Evolutionary conservation across 2,113 vertebrate genomes (phyloP).

Genomic region (Copsychus sechellarum): DNA sequence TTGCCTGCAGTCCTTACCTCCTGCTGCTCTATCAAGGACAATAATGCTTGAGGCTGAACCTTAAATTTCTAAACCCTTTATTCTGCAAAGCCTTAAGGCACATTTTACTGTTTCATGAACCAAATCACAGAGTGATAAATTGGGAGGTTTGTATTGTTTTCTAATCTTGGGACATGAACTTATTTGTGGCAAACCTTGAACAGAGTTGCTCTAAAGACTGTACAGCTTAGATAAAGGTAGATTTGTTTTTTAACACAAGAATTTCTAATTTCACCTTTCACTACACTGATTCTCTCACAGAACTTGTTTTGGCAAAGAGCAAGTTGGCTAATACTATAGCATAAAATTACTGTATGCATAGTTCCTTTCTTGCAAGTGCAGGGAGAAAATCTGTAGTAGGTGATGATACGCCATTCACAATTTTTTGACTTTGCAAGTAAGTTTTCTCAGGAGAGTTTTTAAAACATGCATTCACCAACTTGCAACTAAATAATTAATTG

Average conservation of each 20-base stretch:
- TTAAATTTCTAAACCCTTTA: constrained; percentile 22
- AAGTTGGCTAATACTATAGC: neutral
- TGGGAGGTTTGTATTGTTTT: neutral
- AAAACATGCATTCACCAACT: neutral
- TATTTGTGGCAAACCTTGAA: neutral
- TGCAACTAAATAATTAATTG: neutral
- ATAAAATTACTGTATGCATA: neutral
- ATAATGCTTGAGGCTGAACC: constrained; percentile 30
- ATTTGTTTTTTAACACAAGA: neutral
- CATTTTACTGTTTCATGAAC: neutral
- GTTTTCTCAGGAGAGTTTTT: neutral
- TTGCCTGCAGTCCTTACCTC: constrained; percentile 33
- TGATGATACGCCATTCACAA: neutral
- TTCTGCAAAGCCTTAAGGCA: constrained; percentile 30
- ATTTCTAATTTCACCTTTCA: neutral
- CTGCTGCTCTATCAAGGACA: constrained; percentile 49
- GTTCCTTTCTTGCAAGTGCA: neutral
- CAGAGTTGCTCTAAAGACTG: neutral
- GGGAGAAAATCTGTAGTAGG: neutral
- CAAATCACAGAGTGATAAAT: neutral
- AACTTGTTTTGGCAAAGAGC: neutral
- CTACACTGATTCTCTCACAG: neutral
- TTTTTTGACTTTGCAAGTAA: neutral
- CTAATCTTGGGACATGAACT: neutral
- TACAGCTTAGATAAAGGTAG: neutral